A percentile compares a stretch with the other conserved stretches of the same genome.
These are phyloP conservation scores for Microchrysa polita DNA, from an alignment of 2,888 invertebrate genomes.

Conservation along the genomic window DNA sequence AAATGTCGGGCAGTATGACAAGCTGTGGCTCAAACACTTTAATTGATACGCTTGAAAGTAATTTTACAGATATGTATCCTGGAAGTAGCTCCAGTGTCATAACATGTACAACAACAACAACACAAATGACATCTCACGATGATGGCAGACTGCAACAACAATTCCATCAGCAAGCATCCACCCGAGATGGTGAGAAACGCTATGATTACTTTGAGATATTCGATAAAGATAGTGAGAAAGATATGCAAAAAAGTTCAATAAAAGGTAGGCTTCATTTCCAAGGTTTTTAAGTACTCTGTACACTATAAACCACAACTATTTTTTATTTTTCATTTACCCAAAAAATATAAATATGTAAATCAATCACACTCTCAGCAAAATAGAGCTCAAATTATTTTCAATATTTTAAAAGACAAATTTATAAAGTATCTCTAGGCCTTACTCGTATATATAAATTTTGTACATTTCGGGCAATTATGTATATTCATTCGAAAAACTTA, in stretches of 20 bases:
- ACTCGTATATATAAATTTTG: too few relatives aligned
- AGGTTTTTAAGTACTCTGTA: slow-evolving; percentile 16
- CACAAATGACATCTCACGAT: slow-evolving; percentile 36
- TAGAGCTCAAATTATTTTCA: slow-evolving; percentile 45
- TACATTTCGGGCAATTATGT: too few relatives aligned
- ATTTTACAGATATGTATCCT: slow-evolving; percentile 47
- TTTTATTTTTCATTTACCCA: slow-evolving; percentile 16
- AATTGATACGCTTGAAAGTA: slow-evolving; percentile 76
- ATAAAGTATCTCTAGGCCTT: too few relatives aligned
- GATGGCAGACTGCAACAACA: slow-evolving; percentile 22
- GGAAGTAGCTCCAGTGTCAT: slow-evolving; percentile 25
- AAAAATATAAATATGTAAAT: not conserved
- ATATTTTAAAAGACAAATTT: slow-evolving; percentile 16
- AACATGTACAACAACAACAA: slow-evolving; percentile 22
- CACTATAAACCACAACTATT: slow-evolving; percentile 28
- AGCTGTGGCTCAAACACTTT: slow-evolving; percentile 86
- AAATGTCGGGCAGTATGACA: slow-evolving; percentile 86
- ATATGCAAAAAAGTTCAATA: slow-evolving; percentile 18
- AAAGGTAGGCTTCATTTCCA: slow-evolving; percentile 47
- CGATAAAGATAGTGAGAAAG: slow-evolving; percentile 48
- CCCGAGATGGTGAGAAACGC: slow-evolving; percentile 43
- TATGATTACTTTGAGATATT: slow-evolving; percentile 49
- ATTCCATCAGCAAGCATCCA: slow-evolving; percentile 23
- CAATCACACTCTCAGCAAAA: slow-evolving; percentile 37
- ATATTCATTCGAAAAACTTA: not conserved